Conservation (phyloP, 1,140 invertebrate species). For the Bactericera cockerelli region DNA sequence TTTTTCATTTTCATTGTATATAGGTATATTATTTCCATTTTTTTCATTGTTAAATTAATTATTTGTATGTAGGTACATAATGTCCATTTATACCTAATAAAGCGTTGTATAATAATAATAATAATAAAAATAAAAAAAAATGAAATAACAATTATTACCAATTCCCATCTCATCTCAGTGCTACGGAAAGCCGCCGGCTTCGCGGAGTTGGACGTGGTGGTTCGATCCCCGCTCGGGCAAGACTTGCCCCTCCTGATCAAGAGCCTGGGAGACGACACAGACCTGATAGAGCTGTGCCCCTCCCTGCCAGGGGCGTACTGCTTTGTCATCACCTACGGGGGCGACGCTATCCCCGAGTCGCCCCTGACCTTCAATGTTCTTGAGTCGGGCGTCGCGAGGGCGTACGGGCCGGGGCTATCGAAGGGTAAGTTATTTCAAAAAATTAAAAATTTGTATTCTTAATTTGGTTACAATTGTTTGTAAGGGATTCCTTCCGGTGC, state of each 20-base stretch:
- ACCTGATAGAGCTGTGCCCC: slow-evolving; percentile 70
- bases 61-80: too few species aligned
- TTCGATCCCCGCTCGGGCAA: slow-evolving; percentile 75
- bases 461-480: too few species aligned
- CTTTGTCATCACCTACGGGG: slow-evolving; percentile 75
- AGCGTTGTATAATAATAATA: too few species aligned
- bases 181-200: slow-evolving; percentile 72
- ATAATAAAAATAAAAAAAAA: too few species aligned
- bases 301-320: slow-evolving; percentile 77
- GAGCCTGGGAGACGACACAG: slow-evolving; percentile 50
- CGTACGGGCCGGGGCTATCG: slow-evolving; percentile 43
- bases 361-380: slow-evolving; percentile 42
- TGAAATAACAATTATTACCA: too few species aligned
- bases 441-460: too few species aligned
- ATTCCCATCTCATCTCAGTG: slow-evolving; percentile 39
- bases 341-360: slow-evolving; percentile 40
- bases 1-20: too few species aligned
- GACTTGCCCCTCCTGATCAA: slow-evolving; percentile 67
- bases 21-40: too few species aligned
- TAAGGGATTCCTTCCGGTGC: too few species aligned
- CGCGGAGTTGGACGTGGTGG: slow-evolving; percentile 76
- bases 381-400: slow-evolving; percentile 41
- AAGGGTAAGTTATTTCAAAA: slow-evolving; percentile 38
- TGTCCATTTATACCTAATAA: too few species aligned
- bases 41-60: too few species aligned